Percentiles rank a stretch among this genome's conserved stretches.
Evolutionary conservation across 1,140 invertebrate genomes (phyloP).

Genomic region (Sycobia sp.): DNA sequence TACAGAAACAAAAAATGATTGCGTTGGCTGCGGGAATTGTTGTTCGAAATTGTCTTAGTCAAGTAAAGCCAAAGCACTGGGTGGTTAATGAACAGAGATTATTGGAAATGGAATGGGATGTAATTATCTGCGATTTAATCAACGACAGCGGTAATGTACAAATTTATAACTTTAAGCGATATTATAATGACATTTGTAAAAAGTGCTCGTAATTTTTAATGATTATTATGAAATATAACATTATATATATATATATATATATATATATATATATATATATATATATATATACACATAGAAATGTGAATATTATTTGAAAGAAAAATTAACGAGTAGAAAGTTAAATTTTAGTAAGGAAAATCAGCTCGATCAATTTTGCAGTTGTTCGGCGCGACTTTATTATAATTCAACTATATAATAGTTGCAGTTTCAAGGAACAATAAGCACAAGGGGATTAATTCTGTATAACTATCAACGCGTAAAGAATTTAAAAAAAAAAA

Average conservation of each 20-base stretch:
- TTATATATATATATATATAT: constrained; percentile 45
- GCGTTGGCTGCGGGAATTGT: constrained; percentile 30
- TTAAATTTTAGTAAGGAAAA: constrained; percentile 27
- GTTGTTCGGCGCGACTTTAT: constrained; percentile 29
- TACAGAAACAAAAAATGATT: neutral
- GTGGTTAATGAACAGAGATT: constrained; percentile 29
- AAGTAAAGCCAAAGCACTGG: constrained; percentile 50
- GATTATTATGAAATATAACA: constrained; percentile 44
- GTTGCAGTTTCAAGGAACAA: constrained; percentile 23
- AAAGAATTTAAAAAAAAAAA: no score
- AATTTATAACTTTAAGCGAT: constrained; percentile 46
- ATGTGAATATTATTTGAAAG: constrained; percentile 35
- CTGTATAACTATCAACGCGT: constrained; percentile 12
- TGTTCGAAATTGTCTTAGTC: constrained; percentile 42
- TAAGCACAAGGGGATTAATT: constrained; percentile 23
- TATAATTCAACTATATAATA: constrained; percentile 35
- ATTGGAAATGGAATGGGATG: constrained; percentile 26
- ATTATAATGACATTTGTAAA: constrained; percentile 56
- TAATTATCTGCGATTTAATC: constrained; percentile 50
- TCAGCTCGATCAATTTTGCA: constrained; percentile 17
- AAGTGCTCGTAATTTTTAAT: constrained; percentile 52
- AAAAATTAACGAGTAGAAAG: constrained; percentile 16
- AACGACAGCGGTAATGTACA: constrained; percentile 53
- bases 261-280: constrained; percentile 37
- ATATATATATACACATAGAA: constrained; percentile 43